Evolutionary conservation across 2,113 vertebrate genomes (phyloP), one percentile per base, ranked within the genome.

Genomic region (Talpa occidentalis): DNA sequence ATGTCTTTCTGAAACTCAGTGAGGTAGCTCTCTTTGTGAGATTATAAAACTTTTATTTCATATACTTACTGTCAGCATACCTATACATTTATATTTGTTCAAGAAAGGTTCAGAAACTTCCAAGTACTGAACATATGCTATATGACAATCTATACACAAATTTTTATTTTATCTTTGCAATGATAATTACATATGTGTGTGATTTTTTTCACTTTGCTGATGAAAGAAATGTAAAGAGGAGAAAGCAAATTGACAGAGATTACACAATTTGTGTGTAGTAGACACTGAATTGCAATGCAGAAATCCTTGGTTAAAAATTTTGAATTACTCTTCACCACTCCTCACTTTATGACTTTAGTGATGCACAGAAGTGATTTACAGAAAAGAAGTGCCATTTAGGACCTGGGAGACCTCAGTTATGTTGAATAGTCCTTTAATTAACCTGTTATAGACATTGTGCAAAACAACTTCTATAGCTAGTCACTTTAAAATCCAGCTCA

Each of bases 351-450:
- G 32, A 60, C 37, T 90, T 66, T 88, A 94, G 59, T 56, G 93
- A 81, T 37, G 15, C 19, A 90, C 1, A 19, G 22, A 93, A 92
- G 8, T 74, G 60, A 91, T 92, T 79, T 84, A 32, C 35, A 90
- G 37, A 77, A 84, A 14, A 79, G 19, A 88, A 73, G 56, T 87
- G n/a, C 1, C 19, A 88, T 72, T 82, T 83, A 94, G 19, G 47
- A 5, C 19, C 40, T 26, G 77, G 59, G 64, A 94, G 64, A 83
- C 32, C 59, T 94, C 76, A 84, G 56, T 93, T 87, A 81, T 19
- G 1, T 80, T 73, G 60, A 93, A 60, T n/a, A 72, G 40, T 76
- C 47, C 16, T 94, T 94, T 91, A 95, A 96, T 91, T 95, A 87
- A 93, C 32, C 42, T 69, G 37, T 66, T 73, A 37, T n/a, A 22